Base-by-base conservation (phyloP, 1,140 invertebrate species). In the Anastatus disparis region DNA sequence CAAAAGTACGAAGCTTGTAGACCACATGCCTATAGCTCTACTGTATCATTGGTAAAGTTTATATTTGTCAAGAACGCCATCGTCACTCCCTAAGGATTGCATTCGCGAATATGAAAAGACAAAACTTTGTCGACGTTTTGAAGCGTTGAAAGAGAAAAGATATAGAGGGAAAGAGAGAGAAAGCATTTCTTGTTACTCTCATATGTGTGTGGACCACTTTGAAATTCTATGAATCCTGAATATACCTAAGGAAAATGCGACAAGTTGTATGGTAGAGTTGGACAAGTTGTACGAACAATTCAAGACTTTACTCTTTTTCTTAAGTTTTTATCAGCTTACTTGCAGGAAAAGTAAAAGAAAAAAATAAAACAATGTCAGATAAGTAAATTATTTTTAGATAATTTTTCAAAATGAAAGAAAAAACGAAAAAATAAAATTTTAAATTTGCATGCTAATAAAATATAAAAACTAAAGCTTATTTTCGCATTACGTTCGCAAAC, bases 151-250 rank as follows among this genome's bases (percentile, higher is more conserved):
- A n/a, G n/a, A n/a, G n/a, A n/a, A n/a, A n/a, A n/a, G n/a, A n/a
- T n/a, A n/a, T n/a, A n/a, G n/a, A n/a, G n/a, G n/a, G n/a, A n/a
- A n/a, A n/a, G n/a, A n/a, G n/a, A n/a, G n/a, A 42, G 10, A 7
- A 31, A 40, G 35, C n/a, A 59, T 22, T 31, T 22, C 26, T 35
- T 35, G 40, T 46, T 35, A 59, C 42, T 38, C 62, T 26, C 44
- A 20, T 55, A 29, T 40, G 29, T n/a, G n/a, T n/a, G n/a, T n/a
- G n/a, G n/a, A n/a, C 24, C 22, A 59, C 55, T 59, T 59, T 15
- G 40, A 59, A 50, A 68, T 68, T 59, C 55, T 50, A 59, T 59
- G 65, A 68, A 68, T 68, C n/a, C 42, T 26, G 64, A 66, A 66
- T 44, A 55, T n/a, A 35, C 31, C 31, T 4, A 35, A 2, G 12